Base-by-base conservation (phyloP, 2,113 vertebrate species). In the Manacus vitellinus region DNA sequence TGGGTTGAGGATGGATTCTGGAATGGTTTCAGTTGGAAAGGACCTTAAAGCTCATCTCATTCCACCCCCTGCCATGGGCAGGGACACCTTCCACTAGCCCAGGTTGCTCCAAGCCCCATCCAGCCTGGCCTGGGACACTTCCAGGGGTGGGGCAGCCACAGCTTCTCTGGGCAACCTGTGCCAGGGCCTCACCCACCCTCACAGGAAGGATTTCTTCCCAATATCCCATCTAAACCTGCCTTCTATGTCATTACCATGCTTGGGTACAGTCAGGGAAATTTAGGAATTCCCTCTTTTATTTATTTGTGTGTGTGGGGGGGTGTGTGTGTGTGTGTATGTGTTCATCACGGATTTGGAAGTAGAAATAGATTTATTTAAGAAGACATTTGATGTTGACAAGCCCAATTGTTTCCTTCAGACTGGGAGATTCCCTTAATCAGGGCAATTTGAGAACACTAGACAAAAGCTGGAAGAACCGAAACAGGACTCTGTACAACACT, bases 21-120 rank as follows among this genome's bases (percentile, higher is more conserved):
- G 78, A 46, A 30, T 21, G 13, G 24, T 41, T 54, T 22, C 21
- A 39, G 20, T 12, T 5, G 4, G 52, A n/a, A 39, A 10, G 27
- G 23, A 67, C 20, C 8, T 1, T 0, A 17, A 80, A 1, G 1
- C 1, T 20, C 24, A 37, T 1, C 33, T n/a, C 44, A 49, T 3
- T 7, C 3, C 56, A 20, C 9, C 17, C 56, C 35, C 16, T 2
- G 31, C 75, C 44, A 17, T 14, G 68, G 31, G 61, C 68, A 81
- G 61, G 77, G 68, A 52, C 86, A 33, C 15, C 61, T 82, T 0
- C 70, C 61, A 9, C 52, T 39, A 16, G 5, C 19, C 61, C 68
- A 39, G 51, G 14, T 1, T 33, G 59, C 75, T 81, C 68, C 68
- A 24, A 61, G 16, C 20, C 41, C 56, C 20, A 11, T 65, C 67